Conservation (phyloP, 1,140 invertebrate genomes). For the Eueides isabella region DNA sequence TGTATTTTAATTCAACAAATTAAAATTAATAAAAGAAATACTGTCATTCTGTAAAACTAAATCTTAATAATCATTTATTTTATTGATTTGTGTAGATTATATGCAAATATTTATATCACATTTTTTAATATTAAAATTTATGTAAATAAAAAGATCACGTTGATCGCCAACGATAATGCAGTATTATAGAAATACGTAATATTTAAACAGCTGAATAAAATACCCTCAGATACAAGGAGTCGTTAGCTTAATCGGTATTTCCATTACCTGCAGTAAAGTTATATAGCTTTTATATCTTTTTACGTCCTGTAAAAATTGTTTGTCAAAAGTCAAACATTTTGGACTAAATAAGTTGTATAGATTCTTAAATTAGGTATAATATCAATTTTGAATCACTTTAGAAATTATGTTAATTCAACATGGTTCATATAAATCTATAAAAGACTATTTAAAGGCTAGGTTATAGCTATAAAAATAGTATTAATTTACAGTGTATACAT, state of each 20-base stretch:
- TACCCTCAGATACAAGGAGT: slow-evolving; percentile 14
- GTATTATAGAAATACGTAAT: slow-evolving; percentile 22
- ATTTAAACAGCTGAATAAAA: slow-evolving; percentile 28
- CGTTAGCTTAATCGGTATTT: slow-evolving; percentile 25
- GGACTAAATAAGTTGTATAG: neutral
- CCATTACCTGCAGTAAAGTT: slow-evolving; percentile 23
- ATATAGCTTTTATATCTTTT: neutral
- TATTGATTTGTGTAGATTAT: too few relatives aligned
- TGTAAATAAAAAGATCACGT: neutral
- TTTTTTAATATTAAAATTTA: neutral
- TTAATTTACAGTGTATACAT: too few relatives aligned
- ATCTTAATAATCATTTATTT: too few relatives aligned
- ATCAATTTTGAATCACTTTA: neutral
- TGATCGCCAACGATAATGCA: neutral
- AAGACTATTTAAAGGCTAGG: too few relatives aligned
- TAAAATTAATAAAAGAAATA: too few relatives aligned
- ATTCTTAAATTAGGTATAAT: neutral
- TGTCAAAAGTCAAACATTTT: neutral
- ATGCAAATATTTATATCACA: too few relatives aligned
- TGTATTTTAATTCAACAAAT: too few relatives aligned
- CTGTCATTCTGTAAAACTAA: too few relatives aligned
- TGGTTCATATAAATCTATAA: too few relatives aligned
- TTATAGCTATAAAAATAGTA: too few relatives aligned
- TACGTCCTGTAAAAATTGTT: neutral
- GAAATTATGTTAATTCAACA: neutral